Evolutionary conservation across 2,888 invertebrate genomes (phyloP).

Genomic region (Lathronympha strigana): DNA sequence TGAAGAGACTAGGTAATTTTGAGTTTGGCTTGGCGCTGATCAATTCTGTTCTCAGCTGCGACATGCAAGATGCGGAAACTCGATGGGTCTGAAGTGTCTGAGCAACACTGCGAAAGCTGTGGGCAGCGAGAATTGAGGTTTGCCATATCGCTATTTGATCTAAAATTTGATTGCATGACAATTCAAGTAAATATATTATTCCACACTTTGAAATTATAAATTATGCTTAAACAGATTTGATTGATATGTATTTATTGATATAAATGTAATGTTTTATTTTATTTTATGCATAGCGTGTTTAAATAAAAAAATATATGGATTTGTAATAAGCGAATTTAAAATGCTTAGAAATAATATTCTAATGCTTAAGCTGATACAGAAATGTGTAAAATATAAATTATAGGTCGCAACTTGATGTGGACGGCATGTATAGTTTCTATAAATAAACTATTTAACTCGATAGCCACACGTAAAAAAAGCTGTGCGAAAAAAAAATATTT

Average conservation of each 20-base stretch:
- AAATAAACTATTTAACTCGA: background rate
- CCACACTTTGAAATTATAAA: conserved; percentile 8
- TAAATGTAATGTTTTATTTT: conserved; percentile 21
- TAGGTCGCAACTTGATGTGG: background rate
- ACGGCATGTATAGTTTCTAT: background rate
- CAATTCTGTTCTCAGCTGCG: conserved; percentile 77
- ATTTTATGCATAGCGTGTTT: conserved; percentile 45
- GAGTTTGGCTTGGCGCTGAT: conserved; percentile 73
- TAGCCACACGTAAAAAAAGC: conserved; percentile 32
- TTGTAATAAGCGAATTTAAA: conserved; percentile 45
- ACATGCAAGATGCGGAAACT: conserved; percentile 66
- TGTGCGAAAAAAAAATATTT: conserved; percentile 44
- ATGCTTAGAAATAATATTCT: conserved; percentile 9
- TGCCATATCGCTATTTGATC: conserved; percentile 61
- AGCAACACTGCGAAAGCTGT: conserved; percentile 65
- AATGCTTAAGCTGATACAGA: conserved; percentile 31
- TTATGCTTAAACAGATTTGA: conserved; percentile 22
- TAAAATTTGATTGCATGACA: conserved; percentile 59
- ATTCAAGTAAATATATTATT: conserved; percentile 47
- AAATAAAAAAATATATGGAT: conserved; percentile 33
- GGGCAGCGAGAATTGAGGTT: conserved; percentile 68
- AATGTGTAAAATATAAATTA: conserved; percentile 24
- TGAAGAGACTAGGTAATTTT: conserved; percentile 21
- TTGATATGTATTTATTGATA: conserved; percentile 7
- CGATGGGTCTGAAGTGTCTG: conserved; percentile 55